Percentiles rank a stretch among this genome's conserved stretches.
These are phyloP conservation scores for Cantharis rufa DNA, from an alignment of 2,888 invertebrate genomes.

Conservation along the genomic window DNA sequence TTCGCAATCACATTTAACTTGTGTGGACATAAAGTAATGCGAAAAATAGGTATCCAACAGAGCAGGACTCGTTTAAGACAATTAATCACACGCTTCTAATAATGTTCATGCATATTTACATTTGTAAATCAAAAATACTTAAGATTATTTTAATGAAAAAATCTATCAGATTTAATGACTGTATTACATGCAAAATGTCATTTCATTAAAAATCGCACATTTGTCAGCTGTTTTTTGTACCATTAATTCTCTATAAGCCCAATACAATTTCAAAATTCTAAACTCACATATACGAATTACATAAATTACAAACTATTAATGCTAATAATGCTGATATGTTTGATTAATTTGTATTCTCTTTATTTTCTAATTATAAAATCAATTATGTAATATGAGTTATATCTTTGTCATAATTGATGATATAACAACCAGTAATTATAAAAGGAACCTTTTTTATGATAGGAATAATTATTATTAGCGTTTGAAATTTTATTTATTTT, in stretches of 20 bases:
- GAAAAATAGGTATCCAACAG: not conserved
- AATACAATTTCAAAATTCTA: not conserved
- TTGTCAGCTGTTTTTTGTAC: constrained; percentile 10
- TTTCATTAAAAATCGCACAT: constrained; percentile 7
- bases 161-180: constrained; percentile 11
- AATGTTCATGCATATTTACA: constrained; percentile 1
- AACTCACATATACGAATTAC: not conserved
- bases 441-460: not conserved
- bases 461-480: not conserved
- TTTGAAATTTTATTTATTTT: not conserved
- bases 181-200: constrained; percentile 4
- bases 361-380: not conserved
- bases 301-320: not conserved
- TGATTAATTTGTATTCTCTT: not conserved
- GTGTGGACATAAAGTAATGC: not conserved
- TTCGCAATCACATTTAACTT: not conserved
- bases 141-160: constrained; percentile 3
- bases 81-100: not conserved
- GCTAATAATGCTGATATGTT: not conserved
- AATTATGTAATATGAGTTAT: not conserved
- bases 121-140: not conserved
- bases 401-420: not conserved
- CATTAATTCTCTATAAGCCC: not conserved
- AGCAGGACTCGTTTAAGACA: not conserved
- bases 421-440: not conserved